Conservation (phyloP, 2,113 vertebrate genomes). For the Cisticola juncidis region DNA sequence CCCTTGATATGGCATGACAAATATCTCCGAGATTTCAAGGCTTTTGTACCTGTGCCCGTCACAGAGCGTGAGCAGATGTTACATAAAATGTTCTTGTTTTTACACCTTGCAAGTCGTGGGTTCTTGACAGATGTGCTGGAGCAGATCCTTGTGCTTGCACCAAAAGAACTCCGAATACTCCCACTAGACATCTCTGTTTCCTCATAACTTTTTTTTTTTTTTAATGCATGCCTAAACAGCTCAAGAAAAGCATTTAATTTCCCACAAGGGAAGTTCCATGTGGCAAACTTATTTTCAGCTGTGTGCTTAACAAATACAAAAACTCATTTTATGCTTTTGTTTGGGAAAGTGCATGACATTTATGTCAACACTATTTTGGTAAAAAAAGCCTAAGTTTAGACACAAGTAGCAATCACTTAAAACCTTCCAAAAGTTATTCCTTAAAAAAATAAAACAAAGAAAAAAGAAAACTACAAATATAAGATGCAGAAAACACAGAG, state of each 20-base stretch:
- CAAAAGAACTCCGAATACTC: not conserved
- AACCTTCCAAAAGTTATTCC: not conserved
- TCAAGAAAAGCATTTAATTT: not conserved
- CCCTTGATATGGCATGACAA: not conserved
- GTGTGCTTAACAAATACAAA: not conserved
- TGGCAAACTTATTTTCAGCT: conserved; percentile 34
- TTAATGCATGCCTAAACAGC: not conserved
- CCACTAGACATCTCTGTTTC: not conserved
- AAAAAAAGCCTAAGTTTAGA: not conserved
- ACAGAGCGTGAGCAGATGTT: not conserved
- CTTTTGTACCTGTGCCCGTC: not conserved
- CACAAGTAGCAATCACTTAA: not conserved
- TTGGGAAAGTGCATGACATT: not conserved
- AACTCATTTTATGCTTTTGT: not conserved
- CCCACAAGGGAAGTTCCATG: conserved; percentile 20
- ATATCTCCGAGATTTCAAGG: not conserved
- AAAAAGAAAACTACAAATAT: not conserved
- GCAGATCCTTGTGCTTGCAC: not conserved
- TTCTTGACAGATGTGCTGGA: conserved; percentile 24
- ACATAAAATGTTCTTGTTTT: not conserved
- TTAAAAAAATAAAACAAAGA: not conserved
- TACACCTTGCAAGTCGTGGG: not conserved
- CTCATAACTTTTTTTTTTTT: not conserved
- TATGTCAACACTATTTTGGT: not conserved
- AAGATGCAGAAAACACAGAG: not conserved